These are phyloP conservation scores for Morone chrysops DNA, from an alignment of 2,113 vertebrate genomes.

Conservation along the genomic window DNA sequence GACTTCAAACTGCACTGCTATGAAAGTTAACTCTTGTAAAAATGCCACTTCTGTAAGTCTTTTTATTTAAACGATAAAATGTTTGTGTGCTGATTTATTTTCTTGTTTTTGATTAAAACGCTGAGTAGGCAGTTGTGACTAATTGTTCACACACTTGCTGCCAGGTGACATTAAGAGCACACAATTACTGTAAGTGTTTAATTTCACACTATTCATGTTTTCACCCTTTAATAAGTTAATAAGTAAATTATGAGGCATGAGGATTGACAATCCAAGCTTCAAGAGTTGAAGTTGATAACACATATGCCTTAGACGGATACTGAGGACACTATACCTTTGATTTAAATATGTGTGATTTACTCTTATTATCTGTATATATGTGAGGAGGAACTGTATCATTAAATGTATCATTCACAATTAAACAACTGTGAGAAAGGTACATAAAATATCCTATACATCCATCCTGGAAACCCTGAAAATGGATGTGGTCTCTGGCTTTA, in stretches of 20 bases:
- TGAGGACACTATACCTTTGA: not conserved
- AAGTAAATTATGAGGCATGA: not conserved
- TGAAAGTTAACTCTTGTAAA: not conserved
- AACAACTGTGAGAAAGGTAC: not conserved
- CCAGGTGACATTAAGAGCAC: not conserved
- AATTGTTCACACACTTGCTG: not conserved
- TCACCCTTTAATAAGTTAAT: slow-evolving; percentile 3
- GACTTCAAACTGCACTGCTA: not conserved
- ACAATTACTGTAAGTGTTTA: slow-evolving; percentile 11
- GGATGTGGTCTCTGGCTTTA: not conserved
- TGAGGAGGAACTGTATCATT: not conserved
- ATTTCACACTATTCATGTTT: not conserved
- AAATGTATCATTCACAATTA: not conserved
- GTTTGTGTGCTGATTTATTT: not conserved
- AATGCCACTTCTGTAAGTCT: not conserved
- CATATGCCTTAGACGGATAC: not conserved
- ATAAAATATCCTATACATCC: not conserved
- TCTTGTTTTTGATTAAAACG: not conserved
- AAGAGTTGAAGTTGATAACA: not conserved
- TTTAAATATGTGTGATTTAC: not conserved
- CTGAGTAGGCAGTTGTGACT: not conserved
- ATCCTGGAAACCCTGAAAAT: not conserved
- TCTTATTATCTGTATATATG: not conserved
- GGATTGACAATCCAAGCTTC: not conserved
- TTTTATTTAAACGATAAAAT: not conserved